Conservation (phyloP, 2,888 invertebrate species). For the Rambutsinella grinnellia region DNA sequence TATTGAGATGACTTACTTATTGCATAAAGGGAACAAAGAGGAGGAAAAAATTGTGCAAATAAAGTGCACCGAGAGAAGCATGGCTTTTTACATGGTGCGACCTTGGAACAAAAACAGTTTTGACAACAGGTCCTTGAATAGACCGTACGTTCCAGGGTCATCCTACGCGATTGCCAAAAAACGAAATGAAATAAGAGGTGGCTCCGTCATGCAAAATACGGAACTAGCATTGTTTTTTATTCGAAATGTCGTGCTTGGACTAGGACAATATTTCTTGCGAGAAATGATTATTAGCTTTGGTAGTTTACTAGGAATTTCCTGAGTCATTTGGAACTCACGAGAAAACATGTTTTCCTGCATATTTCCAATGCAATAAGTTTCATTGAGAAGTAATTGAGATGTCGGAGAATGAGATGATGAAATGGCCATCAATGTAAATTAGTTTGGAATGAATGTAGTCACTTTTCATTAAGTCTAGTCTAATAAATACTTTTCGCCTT, state of each 20-base stretch:
- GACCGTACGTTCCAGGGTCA: constrained; percentile 43
- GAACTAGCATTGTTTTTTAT: neutral
- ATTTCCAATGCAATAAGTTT: too few relatives aligned
- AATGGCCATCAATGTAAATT: too few relatives aligned
- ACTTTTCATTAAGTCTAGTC: too few relatives aligned
- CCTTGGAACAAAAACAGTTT: constrained; percentile 41
- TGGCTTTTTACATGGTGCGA: neutral
- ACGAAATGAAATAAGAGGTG: neutral
- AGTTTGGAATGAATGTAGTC: too few relatives aligned
- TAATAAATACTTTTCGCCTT: too few relatives aligned
- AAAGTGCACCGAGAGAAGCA: neutral
- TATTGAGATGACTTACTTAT: neutral
- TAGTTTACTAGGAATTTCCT: neutral
- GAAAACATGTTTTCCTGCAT: neutral
- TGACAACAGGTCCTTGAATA: constrained; percentile 43
- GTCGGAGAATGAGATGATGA: too few relatives aligned
- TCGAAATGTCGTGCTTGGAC: neutral
- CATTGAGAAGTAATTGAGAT: too few relatives aligned
- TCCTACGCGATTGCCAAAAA: constrained; percentile 27
- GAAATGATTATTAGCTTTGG: neutral
- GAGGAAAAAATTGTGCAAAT: neutral
- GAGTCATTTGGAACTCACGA: neutral
- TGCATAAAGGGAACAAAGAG: neutral
- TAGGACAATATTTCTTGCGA: neutral
- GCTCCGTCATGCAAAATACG: neutral